Base-by-base conservation (phyloP, 2,797 vertebrate species). In the Taenioides sp. region DNA sequence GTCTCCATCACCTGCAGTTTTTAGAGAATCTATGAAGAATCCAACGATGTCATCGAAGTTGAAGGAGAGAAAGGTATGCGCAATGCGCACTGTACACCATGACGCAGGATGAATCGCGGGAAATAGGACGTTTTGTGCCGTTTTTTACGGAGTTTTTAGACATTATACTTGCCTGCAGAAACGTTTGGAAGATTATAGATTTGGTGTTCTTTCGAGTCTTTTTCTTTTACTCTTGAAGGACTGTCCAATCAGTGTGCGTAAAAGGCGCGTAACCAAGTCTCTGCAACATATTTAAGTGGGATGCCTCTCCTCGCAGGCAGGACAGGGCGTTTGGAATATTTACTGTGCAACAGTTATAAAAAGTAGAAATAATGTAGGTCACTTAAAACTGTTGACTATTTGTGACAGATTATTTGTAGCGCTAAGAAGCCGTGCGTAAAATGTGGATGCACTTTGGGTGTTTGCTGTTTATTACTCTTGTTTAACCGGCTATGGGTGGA, bases 11-110 rank as follows among this genome's bases (percentile, higher is more conserved):
- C 63, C 43, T 22, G 4, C 67, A 9, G 23, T 70, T 77, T 76
- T 86, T 73, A n/a, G 69, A 9, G 76, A 65, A 43, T 81, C 77
- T 70, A 47, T 54, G 61, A 61, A 77, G 66, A 76, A 80, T 37
- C 76, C 69, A 20, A 79, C 78, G 67, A 98, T 98, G 97, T 95
- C 96, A 86, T 96, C 96, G 71, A 97, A 95, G 86, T 93, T 95
- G 89, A 98, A 96, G 88, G 97, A 98, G 83, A 94, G 96, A 78
- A 98, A 96, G 95, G 97, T 98, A 96, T 92, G 91, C 78, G 79
- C 79, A 81, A 59, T 68, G 80, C 77, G 86, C 90, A 85, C 87
- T 43, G 77, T 71, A 59, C 37, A 50, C 20, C 40, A 69, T 78
- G 80, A 82, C 66, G 75, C 37, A 75, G 23, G 60, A 37, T 0